Conservation (phyloP, 2,888 invertebrate genomes). For the Caenorhabditis sp. region DNA sequence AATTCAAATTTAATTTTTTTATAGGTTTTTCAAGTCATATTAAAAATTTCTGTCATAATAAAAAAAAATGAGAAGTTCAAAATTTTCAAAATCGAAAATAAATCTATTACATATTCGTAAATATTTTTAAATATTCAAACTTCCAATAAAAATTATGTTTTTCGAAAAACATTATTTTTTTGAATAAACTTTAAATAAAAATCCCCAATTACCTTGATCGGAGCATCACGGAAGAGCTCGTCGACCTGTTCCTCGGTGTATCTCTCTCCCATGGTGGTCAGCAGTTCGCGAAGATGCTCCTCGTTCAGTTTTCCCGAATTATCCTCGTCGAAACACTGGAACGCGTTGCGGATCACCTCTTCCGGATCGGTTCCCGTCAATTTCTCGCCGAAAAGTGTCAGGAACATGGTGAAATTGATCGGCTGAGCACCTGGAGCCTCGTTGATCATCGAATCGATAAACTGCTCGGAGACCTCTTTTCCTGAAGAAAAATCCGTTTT, state of each 20-base stretch:
- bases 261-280: constrained; percentile 92
- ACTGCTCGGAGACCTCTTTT: constrained; percentile 96
- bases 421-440: constrained; percentile 91
- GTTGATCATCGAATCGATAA: constrained; percentile 98
- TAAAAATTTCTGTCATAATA: no score
- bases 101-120: no score
- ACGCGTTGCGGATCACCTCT: constrained; percentile 95
- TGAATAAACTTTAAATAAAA: background rate
- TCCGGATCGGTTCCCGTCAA: constrained; percentile 95
- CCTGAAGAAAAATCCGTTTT: no score
- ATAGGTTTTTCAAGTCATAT: no score
- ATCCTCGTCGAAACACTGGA: constrained; percentile 99
- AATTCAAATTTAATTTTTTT: no score
- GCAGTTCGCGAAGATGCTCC: constrained; percentile 94
- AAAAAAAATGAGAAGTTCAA: background rate
- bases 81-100: background rate
- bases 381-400: constrained; percentile 97
- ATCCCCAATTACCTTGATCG: constrained; percentile 88
- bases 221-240: constrained; percentile 98
- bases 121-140: no score
- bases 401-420: constrained; percentile 99
- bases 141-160: no score
- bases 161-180: no score
- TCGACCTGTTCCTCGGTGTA: constrained; percentile 87
- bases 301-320: constrained; percentile 88